phyloP scores from a whole-genome alignment of 1,140 invertebrate genomes.

The Heliothis virescens region DNA sequence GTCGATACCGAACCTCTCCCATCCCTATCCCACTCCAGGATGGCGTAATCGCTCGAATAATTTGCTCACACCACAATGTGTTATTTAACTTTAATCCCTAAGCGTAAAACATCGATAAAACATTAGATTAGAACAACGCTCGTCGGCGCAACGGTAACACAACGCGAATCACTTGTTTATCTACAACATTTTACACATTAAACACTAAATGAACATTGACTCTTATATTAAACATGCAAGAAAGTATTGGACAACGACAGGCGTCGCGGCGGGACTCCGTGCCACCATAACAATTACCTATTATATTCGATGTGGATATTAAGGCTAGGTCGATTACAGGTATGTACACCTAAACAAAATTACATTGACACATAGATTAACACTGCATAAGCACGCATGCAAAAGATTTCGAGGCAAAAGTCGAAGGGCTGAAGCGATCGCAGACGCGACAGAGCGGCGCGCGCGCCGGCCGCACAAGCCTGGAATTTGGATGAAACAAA shows the following conservation, averaged over 20 bases:
- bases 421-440: constrained; percentile 55
- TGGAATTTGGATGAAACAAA: constrained; percentile 86
- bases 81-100: constrained; percentile 77
- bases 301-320: constrained; percentile 83
- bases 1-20: constrained; percentile 22
- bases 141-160: constrained; percentile 74
- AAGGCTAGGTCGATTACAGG: constrained; percentile 80
- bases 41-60: constrained; percentile 78
- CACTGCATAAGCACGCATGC: constrained; percentile 84
- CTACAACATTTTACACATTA: constrained; percentile 75
- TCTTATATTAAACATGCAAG: constrained; percentile 77
- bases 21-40: constrained; percentile 28
- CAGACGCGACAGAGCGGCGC: constrained; percentile 59
- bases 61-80: constrained; percentile 74
- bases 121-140: constrained; percentile 65
- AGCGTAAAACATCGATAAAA: constrained; percentile 83
- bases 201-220: constrained; percentile 73
- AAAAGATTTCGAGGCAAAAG: constrained; percentile 84
- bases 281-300: constrained; percentile 74
- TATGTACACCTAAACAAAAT: constrained; percentile 76
- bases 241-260: constrained; percentile 70
- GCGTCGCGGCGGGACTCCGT: constrained; percentile 38
- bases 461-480: constrained; percentile 56
- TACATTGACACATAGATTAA: constrained; percentile 75
- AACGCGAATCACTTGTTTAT: constrained; percentile 67